phyloP scores from a whole-genome alignment of 1,140 invertebrate genomes.

The Thaumetopoea pityocampa region DNA sequence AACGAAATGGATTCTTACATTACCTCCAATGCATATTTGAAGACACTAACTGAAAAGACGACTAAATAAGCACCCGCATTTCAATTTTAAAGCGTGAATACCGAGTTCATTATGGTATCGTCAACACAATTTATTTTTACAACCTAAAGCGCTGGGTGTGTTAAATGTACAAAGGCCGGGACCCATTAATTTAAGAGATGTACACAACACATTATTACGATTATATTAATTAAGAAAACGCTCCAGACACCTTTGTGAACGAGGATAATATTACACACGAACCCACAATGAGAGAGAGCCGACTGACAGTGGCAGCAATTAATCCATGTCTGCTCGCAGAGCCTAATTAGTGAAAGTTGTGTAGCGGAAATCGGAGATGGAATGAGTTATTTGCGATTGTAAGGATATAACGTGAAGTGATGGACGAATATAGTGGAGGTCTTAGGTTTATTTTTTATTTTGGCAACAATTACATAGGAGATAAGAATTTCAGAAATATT shows the following conservation, averaged over 20 bases:
- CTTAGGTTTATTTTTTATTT: constrained; percentile 1
- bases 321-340: constrained; percentile 56
- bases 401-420: constrained; percentile 22
- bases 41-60: no score
- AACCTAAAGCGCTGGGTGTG: constrained; percentile 17
- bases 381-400: constrained; percentile 52
- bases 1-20: no score
- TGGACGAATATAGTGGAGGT: constrained; percentile 4
- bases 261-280: constrained; percentile 46
- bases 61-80: constrained; percentile 16
- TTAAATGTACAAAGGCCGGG: constrained; percentile 17
- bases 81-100: constrained; percentile 12
- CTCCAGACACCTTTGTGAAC: constrained; percentile 41
- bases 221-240: constrained; percentile 63
- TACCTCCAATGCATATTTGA: no score
- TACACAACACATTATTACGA: constrained; percentile 38
- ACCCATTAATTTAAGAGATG: constrained; percentile 21
- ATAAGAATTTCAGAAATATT: no score
- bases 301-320: constrained; percentile 50
- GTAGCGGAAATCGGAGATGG: constrained; percentile 56
- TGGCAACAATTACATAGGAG: not conserved
- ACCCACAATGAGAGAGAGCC: constrained; percentile 22
- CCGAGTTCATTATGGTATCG: constrained; percentile 11
- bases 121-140: constrained; percentile 17
- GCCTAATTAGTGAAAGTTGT: constrained; percentile 57